phyloP scores from a whole-genome alignment of 1,140 invertebrate genomes.

The Cataglyphis hispanica region DNA sequence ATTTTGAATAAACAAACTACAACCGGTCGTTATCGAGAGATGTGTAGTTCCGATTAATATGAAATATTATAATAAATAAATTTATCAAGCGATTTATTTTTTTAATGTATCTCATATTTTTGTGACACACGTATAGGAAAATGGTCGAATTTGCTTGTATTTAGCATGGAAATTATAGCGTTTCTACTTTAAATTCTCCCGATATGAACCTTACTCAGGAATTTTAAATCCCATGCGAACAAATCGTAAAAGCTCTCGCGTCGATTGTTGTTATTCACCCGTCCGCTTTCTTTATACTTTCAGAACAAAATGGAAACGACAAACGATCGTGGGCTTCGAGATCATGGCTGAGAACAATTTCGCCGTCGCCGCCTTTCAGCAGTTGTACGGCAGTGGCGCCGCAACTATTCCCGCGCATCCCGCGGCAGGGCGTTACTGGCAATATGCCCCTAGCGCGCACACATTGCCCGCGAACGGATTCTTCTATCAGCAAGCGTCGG shows the following conservation, averaged over 20 bases:
- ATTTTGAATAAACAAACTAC: not conserved
- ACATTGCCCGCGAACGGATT: conserved; percentile 91
- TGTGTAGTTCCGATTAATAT: not conserved
- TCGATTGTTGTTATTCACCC: not conserved
- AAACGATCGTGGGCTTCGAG: conserved; percentile 98
- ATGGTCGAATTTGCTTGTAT: not conserved
- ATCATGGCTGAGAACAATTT: conserved; percentile 98
- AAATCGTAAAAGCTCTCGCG: not conserved
- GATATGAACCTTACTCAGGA: not conserved
- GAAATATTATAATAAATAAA: too few relatives aligned
- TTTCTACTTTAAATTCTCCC: not conserved
- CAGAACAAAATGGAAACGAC: conserved; percentile 99
- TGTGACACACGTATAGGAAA: not conserved
- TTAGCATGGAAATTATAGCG: not conserved
- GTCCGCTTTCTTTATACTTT: conserved; percentile 81
- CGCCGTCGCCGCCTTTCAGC: conserved; percentile 98
- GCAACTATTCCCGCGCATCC: conserved; percentile 86
- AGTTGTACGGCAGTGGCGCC: conserved; percentile 91
- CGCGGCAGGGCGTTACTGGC: conserved; percentile 89
- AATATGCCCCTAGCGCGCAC: conserved; percentile 87
- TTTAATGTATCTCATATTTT: not conserved
- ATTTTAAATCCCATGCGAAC: not conserved
- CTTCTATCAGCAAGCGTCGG: conserved; percentile 91
- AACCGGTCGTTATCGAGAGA: conserved; percentile 11
- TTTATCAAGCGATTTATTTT: too few relatives aligned